phyloP scores from a whole-genome alignment of 2,113 vertebrate species.

The Petrocephalus microphthalmus region DNA sequence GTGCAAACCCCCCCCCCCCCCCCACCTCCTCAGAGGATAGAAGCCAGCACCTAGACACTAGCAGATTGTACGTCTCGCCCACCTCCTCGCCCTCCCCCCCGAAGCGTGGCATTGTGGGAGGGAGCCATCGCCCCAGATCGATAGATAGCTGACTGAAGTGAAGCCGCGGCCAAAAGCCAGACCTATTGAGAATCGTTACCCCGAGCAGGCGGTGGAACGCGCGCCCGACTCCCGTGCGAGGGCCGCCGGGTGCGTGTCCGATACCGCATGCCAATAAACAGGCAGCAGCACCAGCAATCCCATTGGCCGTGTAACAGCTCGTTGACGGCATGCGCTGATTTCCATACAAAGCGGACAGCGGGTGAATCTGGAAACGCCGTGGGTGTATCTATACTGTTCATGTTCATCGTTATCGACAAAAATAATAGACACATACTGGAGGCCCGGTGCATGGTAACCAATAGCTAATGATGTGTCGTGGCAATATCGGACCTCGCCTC shows the following conservation, averaged over 20 bases:
- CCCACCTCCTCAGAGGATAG: background rate
- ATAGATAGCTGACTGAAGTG: constrained; percentile 29
- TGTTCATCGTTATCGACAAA: background rate
- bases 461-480: background rate
- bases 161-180: constrained; percentile 54
- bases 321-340: background rate
- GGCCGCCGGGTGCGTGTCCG: background rate
- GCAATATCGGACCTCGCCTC: constrained; percentile 33
- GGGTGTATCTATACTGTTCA: background rate
- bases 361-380: background rate
- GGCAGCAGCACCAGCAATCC: background rate
- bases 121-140: background rate
- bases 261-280: background rate
- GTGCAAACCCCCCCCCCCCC: background rate
- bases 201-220: background rate
- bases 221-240: background rate
- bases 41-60: background rate
- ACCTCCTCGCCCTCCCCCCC: background rate
- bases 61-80: background rate
- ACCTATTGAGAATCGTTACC: constrained; percentile 66
- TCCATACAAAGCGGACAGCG: background rate
- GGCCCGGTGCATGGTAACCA: background rate
- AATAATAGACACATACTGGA: background rate
- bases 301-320: background rate
- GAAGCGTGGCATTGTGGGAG: background rate